Percentiles rank a stretch among this genome's conserved stretches.
These are phyloP conservation scores for Nycticorax nycticorax DNA, from an alignment of 2,113 vertebrate species.

Conservation along the genomic window DNA sequence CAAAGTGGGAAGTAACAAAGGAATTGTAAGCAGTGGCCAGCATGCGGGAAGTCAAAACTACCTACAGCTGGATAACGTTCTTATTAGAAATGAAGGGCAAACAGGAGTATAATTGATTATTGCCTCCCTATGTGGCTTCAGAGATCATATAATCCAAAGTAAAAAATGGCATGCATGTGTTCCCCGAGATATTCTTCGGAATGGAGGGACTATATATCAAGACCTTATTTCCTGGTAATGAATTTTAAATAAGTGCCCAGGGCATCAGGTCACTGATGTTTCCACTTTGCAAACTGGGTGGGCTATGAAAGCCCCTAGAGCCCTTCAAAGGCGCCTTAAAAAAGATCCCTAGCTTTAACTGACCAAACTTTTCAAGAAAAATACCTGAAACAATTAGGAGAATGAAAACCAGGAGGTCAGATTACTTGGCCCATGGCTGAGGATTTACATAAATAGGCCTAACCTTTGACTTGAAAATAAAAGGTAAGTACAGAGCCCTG, in stretches of 20 bases:
- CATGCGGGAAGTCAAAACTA: constrained; percentile 30
- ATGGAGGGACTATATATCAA: constrained; percentile 64
- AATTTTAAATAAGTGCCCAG: constrained; percentile 68
- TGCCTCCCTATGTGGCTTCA: constrained; percentile 24
- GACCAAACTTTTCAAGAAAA: constrained; percentile 75
- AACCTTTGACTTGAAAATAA: constrained; percentile 79
- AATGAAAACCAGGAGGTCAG: constrained; percentile 77
- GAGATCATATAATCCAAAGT: constrained; percentile 40
- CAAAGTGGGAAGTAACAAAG: constrained; percentile 23
- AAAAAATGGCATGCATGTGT: constrained; percentile 44
- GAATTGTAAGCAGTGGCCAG: neutral
- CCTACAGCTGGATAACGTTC: constrained; percentile 10
- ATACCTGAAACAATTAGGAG: constrained; percentile 78
- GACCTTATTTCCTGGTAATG: constrained; percentile 76
- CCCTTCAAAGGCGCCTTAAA: constrained; percentile 74
- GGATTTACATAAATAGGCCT: constrained; percentile 82
- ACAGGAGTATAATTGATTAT: constrained; percentile 41
- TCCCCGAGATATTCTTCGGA: constrained; percentile 54
- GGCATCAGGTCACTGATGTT: constrained; percentile 72
- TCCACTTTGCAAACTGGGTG: constrained; percentile 77
- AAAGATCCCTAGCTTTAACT: constrained; percentile 60
- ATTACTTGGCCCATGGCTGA: constrained; percentile 72
- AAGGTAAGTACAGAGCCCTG: constrained; percentile 75
- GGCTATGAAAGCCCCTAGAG: constrained; percentile 71
- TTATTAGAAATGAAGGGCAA: constrained; percentile 46